These are phyloP conservation scores for Hydropsyche tenuis DNA, from an alignment of 1,140 invertebrate genomes.

Conservation along the genomic window DNA sequence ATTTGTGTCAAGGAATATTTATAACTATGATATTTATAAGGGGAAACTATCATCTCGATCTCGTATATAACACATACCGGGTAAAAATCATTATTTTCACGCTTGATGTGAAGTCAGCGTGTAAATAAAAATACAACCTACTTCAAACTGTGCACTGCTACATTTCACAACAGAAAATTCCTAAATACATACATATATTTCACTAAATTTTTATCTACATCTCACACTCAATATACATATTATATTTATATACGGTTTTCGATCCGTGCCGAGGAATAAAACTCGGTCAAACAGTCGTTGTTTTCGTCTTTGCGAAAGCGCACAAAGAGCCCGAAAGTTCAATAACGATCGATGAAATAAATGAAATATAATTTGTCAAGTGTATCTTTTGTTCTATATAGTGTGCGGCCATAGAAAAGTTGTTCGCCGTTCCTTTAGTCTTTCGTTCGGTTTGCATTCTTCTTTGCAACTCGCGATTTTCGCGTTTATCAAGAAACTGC, in stretches of 20 bases:
- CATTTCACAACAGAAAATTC: neutral
- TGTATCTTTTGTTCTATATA: conserved; percentile 9
- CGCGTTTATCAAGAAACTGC: conserved; percentile 15
- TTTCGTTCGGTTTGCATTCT: conserved; percentile 17
- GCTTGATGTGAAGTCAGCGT: no score
- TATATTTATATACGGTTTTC: neutral
- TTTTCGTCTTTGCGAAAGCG: neutral
- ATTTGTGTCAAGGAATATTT: no score
- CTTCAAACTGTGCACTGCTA: no score
- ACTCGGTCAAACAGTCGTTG: neutral
- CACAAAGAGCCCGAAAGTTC: neutral
- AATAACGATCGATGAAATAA: conserved; percentile 8
- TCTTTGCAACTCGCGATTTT: conserved; percentile 21
- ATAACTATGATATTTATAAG: no score
- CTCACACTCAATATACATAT: no score
- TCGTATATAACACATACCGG: no score
- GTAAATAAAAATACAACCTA: no score
- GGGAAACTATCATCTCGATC: no score
- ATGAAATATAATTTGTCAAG: conserved; percentile 21
- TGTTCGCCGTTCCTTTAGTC: neutral
- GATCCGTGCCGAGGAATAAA: neutral
- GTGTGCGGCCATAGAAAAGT: neutral
- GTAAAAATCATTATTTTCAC: no score
- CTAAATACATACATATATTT: no score
- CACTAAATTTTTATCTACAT: no score